A percentile compares a stretch with the other conserved stretches of the same genome.
These are phyloP conservation scores for Halcyon senegalensis DNA, from an alignment of 2,113 vertebrate genomes.

Conservation along the genomic window DNA sequence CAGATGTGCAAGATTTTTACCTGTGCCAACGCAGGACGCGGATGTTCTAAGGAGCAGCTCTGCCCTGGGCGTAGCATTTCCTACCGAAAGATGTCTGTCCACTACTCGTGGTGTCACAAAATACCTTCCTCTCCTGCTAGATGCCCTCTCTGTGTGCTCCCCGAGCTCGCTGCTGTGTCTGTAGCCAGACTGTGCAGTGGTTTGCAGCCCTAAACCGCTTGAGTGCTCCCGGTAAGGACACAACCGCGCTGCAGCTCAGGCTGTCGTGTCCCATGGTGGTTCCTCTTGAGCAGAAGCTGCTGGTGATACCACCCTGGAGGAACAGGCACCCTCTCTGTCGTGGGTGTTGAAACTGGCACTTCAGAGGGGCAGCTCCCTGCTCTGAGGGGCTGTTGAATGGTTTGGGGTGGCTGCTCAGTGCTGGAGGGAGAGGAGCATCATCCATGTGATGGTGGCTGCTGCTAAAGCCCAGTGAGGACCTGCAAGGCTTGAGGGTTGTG, in stretches of 20 bases:
- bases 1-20: not conserved
- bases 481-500: not conserved
- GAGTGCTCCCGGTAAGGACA: not conserved
- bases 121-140: no score
- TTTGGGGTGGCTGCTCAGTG: not conserved
- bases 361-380: not conserved
- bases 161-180: not conserved
- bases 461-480: not conserved
- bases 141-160: not conserved
- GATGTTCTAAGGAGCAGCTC: not conserved
- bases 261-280: fast-evolving
- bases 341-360: not conserved
- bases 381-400: not conserved
- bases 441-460: fast-evolving
- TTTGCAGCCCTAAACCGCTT: not conserved
- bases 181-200: not conserved
- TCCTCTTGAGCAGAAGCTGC: not conserved
- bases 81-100: not conserved
- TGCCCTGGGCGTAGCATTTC: fast-evolving
- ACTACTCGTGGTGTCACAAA: fast-evolving
- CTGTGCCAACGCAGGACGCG: not conserved
- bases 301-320: not conserved
- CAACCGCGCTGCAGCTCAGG: not conserved
- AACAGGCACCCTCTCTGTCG: not conserved
- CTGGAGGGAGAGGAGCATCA: fast-evolving